phyloP scores from a whole-genome alignment of 2,888 invertebrate species.

The Lathronympha strigana region DNA sequence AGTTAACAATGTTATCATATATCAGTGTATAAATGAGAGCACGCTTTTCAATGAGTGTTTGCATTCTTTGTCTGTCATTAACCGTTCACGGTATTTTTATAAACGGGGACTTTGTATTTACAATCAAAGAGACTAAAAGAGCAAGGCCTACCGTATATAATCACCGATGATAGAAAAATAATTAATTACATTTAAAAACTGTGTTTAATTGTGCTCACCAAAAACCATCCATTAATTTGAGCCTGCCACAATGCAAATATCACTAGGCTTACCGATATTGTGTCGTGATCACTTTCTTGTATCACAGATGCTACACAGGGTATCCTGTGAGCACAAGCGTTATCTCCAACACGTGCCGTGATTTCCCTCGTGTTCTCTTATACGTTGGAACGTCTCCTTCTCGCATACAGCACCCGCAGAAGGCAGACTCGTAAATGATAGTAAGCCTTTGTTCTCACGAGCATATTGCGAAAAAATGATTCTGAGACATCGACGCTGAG shows the following conservation, averaged over 20 bases:
- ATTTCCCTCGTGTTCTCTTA: slow-evolving; percentile 77
- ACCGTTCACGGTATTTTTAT: slow-evolving; percentile 30
- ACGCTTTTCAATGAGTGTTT: slow-evolving; percentile 40
- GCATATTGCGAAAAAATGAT: slow-evolving; percentile 82
- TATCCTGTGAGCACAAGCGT: slow-evolving; percentile 78
- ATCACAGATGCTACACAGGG: slow-evolving; percentile 81
- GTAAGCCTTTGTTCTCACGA: slow-evolving; percentile 85
- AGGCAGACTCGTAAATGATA: slow-evolving; percentile 85
- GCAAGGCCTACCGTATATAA: slow-evolving; percentile 31
- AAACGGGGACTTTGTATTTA: slow-evolving; percentile 23
- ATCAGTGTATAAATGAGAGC: slow-evolving; percentile 30
- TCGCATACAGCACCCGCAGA: slow-evolving; percentile 93
- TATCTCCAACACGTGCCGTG: slow-evolving; percentile 78
- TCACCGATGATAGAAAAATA: slow-evolving; percentile 72
- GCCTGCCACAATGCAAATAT: slow-evolving; percentile 73
- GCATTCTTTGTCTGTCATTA: slow-evolving; percentile 29
- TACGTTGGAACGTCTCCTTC: slow-evolving; percentile 89
- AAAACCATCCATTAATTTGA: slow-evolving; percentile 70
- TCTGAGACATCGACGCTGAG: slow-evolving; percentile 78
- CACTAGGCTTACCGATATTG: slow-evolving; percentile 79
- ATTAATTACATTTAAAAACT: slow-evolving; percentile 51
- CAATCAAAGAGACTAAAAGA: slow-evolving; percentile 37
- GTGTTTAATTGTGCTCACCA: slow-evolving; percentile 66
- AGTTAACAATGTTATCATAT: slow-evolving; percentile 11
- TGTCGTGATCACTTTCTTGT: slow-evolving; percentile 80